Evolutionary conservation across 2,797 vertebrate species (phyloP).

Genomic region (Yasuhikotakia modesta): DNA sequence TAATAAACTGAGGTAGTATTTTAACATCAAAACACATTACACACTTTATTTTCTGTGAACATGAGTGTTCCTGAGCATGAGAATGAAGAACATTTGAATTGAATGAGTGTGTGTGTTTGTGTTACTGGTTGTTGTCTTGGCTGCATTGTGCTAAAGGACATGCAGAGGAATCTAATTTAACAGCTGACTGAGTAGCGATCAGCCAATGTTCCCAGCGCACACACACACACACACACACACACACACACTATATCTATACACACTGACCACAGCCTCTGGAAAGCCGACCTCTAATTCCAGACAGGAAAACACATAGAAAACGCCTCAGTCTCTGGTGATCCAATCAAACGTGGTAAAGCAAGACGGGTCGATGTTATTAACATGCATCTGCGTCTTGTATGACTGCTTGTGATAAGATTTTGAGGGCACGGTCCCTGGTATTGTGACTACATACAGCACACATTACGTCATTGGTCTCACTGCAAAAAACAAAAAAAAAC

Average conservation of each 20-base stretch:
- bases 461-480: not conserved
- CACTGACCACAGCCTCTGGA: slow-evolving; percentile 37
- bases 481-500: not conserved
- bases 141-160: slow-evolving; percentile 65
- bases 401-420: not conserved
- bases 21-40: too few species aligned
- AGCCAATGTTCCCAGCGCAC: slow-evolving; percentile 54
- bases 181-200: slow-evolving; percentile 77
- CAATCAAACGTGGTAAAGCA: not conserved
- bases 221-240: slow-evolving; percentile 35
- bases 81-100: slow-evolving; percentile 8
- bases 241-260: slow-evolving; percentile 15
- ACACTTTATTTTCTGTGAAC: not conserved
- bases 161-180: slow-evolving; percentile 79
- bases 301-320: slow-evolving; percentile 26
- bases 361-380: not conserved
- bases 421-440: not conserved
- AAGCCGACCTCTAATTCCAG: slow-evolving; percentile 43
- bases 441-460: not conserved
- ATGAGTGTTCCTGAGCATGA: not conserved
- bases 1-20: too few species aligned
- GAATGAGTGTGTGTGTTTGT: slow-evolving; percentile 27
- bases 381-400: not conserved
- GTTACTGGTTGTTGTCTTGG: slow-evolving; percentile 47
- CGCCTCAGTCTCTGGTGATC: not conserved